Percentiles rank a stretch among this genome's conserved stretches.
Conservation (phyloP, 1,140 invertebrate genomes). For the Lucilia sericata region DNA sequence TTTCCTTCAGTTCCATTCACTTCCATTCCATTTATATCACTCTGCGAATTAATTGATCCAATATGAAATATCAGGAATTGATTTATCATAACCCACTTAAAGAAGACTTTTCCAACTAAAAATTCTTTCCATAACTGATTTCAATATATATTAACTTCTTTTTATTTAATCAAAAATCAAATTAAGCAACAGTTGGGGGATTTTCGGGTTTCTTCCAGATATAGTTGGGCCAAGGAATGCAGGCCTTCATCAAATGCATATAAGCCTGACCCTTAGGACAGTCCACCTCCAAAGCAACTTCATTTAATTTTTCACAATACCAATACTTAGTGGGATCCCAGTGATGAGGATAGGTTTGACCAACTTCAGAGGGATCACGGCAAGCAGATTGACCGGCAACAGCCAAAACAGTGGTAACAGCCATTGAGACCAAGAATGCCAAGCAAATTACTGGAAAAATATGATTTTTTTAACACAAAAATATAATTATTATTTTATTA, state of each 20-base stretch:
- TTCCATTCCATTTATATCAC: too few relatives aligned
- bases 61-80: too few relatives aligned
- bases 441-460: conserved; percentile 49
- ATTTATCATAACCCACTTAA: too few relatives aligned
- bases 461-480: neutral
- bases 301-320: conserved; percentile 57
- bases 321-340: conserved; percentile 64
- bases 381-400: conserved; percentile 62
- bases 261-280: conserved; percentile 60
- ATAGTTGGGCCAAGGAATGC: conserved; percentile 63
- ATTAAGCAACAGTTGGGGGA: conserved; percentile 61
- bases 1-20: too few relatives aligned
- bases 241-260: conserved; percentile 63
- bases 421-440: conserved; percentile 54
- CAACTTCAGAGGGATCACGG: conserved; percentile 57
- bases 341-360: conserved; percentile 59
- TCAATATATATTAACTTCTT: neutral
- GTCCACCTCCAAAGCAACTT: conserved; percentile 57
- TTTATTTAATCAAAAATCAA: neutral
- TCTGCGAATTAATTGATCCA: too few relatives aligned
- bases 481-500: neutral
- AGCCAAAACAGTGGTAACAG: conserved; percentile 51
- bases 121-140: neutral
- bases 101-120: too few relatives aligned
- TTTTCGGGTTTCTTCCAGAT: conserved; percentile 63